Evolutionary conservation across 1,140 invertebrate genomes (phyloP).

Genomic region (Nasonia longicornis): DNA sequence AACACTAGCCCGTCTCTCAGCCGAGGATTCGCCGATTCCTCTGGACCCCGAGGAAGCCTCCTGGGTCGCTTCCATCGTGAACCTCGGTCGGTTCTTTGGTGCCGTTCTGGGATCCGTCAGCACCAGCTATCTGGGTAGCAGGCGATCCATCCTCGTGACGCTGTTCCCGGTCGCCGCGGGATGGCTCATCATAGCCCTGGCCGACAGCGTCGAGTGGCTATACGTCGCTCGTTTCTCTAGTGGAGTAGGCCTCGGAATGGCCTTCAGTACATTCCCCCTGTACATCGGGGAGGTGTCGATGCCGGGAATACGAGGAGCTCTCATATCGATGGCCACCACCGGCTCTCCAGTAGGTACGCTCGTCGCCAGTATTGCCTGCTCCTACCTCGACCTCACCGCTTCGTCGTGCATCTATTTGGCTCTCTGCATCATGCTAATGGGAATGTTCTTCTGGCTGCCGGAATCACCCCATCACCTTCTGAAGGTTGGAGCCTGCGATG

Average conservation of each 20-base stretch:
- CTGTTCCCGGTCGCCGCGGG: constrained; percentile 74
- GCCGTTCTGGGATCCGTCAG: constrained; percentile 58
- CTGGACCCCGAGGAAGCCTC: constrained; percentile 73
- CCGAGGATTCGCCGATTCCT: constrained; percentile 65
- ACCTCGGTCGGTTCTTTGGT: constrained; percentile 64
- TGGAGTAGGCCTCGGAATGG: constrained; percentile 76
- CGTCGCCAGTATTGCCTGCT: constrained; percentile 76
- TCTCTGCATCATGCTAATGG: constrained; percentile 81
- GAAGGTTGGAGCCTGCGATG: constrained; percentile 69
- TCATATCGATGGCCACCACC: constrained; percentile 72
- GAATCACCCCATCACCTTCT: constrained; percentile 80
- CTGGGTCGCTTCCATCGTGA: constrained; percentile 73
- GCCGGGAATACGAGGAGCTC: constrained; percentile 74
- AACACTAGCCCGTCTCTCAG: constrained; percentile 68
- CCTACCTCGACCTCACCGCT: constrained; percentile 70
- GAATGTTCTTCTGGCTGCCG: constrained; percentile 75
- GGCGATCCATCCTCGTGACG: constrained; percentile 73
- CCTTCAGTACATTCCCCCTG: constrained; percentile 76
- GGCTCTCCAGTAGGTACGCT: constrained; percentile 63
- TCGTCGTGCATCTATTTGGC: constrained; percentile 70
- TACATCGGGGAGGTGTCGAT: constrained; percentile 76
- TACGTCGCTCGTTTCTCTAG: constrained; percentile 71
- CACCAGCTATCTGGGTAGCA: constrained; percentile 74
- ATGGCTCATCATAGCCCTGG: constrained; percentile 73
- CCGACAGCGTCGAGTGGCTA: constrained; percentile 67